These are phyloP conservation scores for Aspidiotus rigidus DNA, from an alignment of 2,888 invertebrate species.

Conservation along the genomic window DNA sequence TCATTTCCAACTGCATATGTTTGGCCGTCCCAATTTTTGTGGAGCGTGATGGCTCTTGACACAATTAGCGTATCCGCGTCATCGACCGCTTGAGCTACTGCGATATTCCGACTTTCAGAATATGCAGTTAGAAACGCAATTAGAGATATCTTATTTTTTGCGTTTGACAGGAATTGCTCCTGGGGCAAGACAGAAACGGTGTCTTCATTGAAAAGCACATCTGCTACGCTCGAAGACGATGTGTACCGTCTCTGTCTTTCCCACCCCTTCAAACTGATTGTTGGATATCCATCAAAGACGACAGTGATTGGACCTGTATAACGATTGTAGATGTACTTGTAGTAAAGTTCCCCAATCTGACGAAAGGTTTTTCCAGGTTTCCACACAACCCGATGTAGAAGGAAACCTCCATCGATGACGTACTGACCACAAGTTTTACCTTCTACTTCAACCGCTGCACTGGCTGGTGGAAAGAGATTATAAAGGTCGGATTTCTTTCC, in stretches of 20 bases:
- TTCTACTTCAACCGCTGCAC: background rate
- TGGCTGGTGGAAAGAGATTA: background rate
- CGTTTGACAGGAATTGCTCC: slow-evolving; percentile 36
- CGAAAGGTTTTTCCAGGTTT: background rate
- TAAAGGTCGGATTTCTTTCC: slow-evolving; percentile 13
- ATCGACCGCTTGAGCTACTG: slow-evolving; percentile 37
- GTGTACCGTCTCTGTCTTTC: background rate
- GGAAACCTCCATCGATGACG: slow-evolving; percentile 40
- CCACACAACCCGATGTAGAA: slow-evolving; percentile 22
- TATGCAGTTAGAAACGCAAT: slow-evolving; percentile 38
- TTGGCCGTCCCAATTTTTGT: slow-evolving; percentile 10
- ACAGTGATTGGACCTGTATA: background rate
- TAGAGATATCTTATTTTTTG: slow-evolving; percentile 37
- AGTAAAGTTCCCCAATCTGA: background rate
- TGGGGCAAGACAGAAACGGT: slow-evolving; percentile 29
- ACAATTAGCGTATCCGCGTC: slow-evolving; percentile 38
- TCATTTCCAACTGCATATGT: slow-evolving; percentile 37
- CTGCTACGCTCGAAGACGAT: too few relatives aligned
- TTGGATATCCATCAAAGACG: too few relatives aligned
- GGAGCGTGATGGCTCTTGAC: slow-evolving; percentile 29
- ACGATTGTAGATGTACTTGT: background rate
- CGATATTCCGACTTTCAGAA: slow-evolving; percentile 31
- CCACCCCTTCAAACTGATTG: slow-evolving; percentile 18
- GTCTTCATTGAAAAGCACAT: slow-evolving; percentile 1
- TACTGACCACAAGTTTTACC: background rate